Evolutionary conservation across 1,140 invertebrate species (phyloP), one percentile per base, ranked within the genome.

Genomic region (Luehdorfia chinensis): DNA sequence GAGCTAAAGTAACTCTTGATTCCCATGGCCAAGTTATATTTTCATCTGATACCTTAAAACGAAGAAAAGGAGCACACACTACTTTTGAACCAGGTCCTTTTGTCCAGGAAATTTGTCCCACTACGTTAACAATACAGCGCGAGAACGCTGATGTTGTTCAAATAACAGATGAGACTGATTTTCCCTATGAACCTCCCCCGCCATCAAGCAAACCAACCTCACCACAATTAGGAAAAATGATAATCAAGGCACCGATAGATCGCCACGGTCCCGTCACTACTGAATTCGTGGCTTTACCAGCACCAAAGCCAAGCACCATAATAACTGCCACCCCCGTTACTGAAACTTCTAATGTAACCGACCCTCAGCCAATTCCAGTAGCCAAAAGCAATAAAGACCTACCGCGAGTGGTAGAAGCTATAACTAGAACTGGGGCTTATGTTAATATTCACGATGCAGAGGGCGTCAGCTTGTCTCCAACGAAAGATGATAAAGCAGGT

Each of bases 1-100:
- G 94, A 12, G 94, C 94, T 4, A 90, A 94, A 66, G 95, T 96
- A 0, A 95, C 93, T 7, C 77, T 97, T 18, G 94, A 96, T 77
- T 93, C 95, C 1, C 93, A 96, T 63, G 96, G 95, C 8, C 94
- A 95, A 88, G 94, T 97, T 31, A 93, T 97, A 28, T 97, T 94
- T 75, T 94, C 94, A 46, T 97, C 95, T 0, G 95, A 97, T 61
- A 96, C 95, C 71, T 81, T 97, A 44, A 92, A 92, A 71, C 88
- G 94, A 66, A 89, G 93, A 68, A 94, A 95, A 88, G 92, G 93
- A 36, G 90, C 93, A 6, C 93, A 95, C 59, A 94, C 93, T 4
- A 95, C 94, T 12, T 95, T 95, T 66, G 93, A 94, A 88, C 94
- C 94, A 53, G 94, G 94, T 75, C 92, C 92, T 27, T 92, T 91